These are phyloP conservation scores for Irena cyanogastra DNA, from an alignment of 2,113 vertebrate genomes.

Conservation along the genomic window DNA sequence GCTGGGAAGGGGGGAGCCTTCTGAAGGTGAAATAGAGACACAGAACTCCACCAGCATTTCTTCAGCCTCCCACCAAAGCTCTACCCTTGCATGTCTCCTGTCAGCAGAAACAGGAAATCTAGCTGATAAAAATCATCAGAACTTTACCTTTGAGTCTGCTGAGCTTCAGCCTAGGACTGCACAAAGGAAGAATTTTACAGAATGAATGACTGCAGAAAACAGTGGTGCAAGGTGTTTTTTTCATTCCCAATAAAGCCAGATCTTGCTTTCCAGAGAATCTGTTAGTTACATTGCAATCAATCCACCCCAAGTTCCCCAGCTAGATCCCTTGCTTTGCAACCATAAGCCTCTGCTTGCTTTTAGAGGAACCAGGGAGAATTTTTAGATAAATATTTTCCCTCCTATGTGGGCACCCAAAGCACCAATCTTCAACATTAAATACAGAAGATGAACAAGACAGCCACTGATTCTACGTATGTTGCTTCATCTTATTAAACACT, in stretches of 20 bases:
- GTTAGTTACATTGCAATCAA: neutral
- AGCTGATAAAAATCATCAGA: neutral
- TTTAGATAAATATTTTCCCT: neutral
- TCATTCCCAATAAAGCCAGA: neutral
- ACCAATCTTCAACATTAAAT: neutral
- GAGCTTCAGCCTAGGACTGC: slow-evolving; percentile 25
- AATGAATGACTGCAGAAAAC: neutral
- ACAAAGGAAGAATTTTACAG: slow-evolving; percentile 19
- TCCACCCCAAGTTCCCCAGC: neutral
- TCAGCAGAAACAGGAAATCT: neutral
- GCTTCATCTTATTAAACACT: neutral
- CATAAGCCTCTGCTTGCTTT: neutral
- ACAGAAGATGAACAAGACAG: neutral
- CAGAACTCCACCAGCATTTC: neutral
- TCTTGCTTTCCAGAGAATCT: neutral
- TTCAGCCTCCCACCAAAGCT: neutral
- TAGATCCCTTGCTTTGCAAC: neutral
- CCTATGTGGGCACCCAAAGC: neutral
- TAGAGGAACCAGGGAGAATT: neutral
- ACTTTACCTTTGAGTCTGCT: slow-evolving; percentile 1
- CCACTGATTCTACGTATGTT: neutral
- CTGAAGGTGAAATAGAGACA: neutral
- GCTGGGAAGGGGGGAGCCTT: neutral
- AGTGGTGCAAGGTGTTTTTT: neutral
- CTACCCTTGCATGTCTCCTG: neutral